Base-by-base conservation (phyloP, 2,888 invertebrate species). In the Furcula furcula region DNA sequence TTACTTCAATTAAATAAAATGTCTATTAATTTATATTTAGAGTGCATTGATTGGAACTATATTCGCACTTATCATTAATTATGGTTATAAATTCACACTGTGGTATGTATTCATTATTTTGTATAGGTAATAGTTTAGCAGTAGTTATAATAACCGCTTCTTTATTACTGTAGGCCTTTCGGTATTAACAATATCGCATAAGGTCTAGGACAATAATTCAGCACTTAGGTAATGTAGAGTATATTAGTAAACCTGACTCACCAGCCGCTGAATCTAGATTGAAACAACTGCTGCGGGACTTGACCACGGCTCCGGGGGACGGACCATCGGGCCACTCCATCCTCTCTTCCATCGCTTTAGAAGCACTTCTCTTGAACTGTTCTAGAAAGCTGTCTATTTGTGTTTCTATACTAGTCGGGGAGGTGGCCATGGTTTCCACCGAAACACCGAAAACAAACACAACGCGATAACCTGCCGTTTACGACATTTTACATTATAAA, bases 351-450 rank as follows among this genome's bases (percentile, higher is more conserved):
- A 94, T 94, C 38, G 93, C 94, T 69, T 92, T 93, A 35, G 94
- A 94, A 57, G 94, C 94, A 87, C 94, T 94, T 52, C 93, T 91
- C 75, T 94, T 94, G 75, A 94, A 94, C 75, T 94, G 94, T 89
- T 94, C 94, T 77, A 94, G 84, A 88, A 95, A 94, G 87, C 93
- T 93, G 91, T 95, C 95, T 88, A 95, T 94, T 90, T 94, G 94
- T 65, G 93, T 94, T 89, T 95, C 94, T 77, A 94, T 93, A 58
- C 92, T 94, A 53, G 92, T 91, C 51, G 93, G 92, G 60, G 93
- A 92, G 74, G 83, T 90, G 56, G 91, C 91, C 91, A 92, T 92
- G 71, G 83, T 84, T 75, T 73, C 80, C 79, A 83, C 78, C 82
- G 80, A 81, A 79, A 85, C 86, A 81, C 76, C 79, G 67, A 79